Evolutionary conservation across 2,888 invertebrate genomes (phyloP).

Genomic region (Carpatolechia fugitivella): DNA sequence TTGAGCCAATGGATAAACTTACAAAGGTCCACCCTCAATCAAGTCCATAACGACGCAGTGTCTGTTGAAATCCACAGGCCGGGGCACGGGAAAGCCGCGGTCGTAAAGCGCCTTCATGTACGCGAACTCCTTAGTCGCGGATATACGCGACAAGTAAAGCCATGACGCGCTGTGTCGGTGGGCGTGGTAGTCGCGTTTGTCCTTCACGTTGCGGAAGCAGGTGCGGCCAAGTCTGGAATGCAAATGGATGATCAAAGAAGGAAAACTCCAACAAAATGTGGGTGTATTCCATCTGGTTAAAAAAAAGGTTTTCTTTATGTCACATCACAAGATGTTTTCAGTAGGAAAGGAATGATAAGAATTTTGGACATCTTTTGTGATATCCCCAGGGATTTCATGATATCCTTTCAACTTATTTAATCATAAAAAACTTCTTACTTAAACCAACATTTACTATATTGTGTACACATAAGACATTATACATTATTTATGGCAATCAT

Average conservation of each 20-base stretch:
- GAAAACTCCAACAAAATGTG: neutral
- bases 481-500: too few relatives aligned
- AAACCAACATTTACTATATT: too few relatives aligned
- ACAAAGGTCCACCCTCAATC: slow-evolving; percentile 89
- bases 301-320: neutral
- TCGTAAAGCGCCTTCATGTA: slow-evolving; percentile 97
- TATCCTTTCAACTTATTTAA: too few relatives aligned
- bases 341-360: too few relatives aligned
- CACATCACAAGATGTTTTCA: too few relatives aligned
- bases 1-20: too few relatives aligned
- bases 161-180: slow-evolving; percentile 94
- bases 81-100: slow-evolving; percentile 95
- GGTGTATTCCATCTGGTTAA: too few relatives aligned
- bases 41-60: slow-evolving; percentile 99
- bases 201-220: slow-evolving; percentile 96
- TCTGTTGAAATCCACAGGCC: slow-evolving; percentile 95
- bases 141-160: slow-evolving; percentile 97
- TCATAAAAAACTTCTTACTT: too few relatives aligned
- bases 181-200: slow-evolving; percentile 97
- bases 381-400: too few relatives aligned
- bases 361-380: too few relatives aligned
- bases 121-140: slow-evolving; percentile 98
- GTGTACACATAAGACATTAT: too few relatives aligned
- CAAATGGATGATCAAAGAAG: neutral
- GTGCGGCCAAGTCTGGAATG: slow-evolving; percentile 89